Evolutionary conservation across 92 coral and sea anemone species (phyloP).

Genomic region (Virgularia gustaviana): DNA sequence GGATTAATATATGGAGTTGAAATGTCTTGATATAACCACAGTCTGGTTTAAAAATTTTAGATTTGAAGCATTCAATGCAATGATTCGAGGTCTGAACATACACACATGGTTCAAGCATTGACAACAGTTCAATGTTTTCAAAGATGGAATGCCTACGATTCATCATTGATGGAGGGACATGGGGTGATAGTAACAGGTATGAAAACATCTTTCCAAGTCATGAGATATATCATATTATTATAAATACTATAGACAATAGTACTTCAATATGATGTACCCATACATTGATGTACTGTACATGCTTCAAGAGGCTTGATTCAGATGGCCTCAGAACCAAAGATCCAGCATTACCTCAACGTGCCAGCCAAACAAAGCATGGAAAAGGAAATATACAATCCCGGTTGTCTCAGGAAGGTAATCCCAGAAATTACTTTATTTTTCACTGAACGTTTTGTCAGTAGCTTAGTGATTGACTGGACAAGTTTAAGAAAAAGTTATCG

Average conservation of each 20-base stretch:
- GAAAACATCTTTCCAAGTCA: not conserved
- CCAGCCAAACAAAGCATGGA: too few species aligned
- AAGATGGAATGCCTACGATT: conserved; percentile 10
- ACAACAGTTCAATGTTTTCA: not conserved
- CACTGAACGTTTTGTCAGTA: too few species aligned
- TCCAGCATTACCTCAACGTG: conserved; percentile 6
- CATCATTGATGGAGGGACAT: conserved; percentile 3
- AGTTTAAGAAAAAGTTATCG: too few species aligned
- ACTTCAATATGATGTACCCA: not conserved
- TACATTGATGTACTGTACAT: not conserved
- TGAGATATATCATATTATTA: not conserved
- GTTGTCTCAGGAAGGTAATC: too few species aligned
- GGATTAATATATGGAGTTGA: not conserved
- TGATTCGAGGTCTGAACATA: conserved; percentile 4
- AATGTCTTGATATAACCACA: not conserved
- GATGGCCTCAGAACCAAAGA: not conserved
- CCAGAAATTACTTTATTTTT: too few species aligned
- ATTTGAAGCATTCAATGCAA: conserved; percentile 9
- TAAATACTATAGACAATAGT: not conserved
- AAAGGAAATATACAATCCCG: too few species aligned
- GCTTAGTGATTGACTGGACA: too few species aligned
- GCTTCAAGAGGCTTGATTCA: not conserved
- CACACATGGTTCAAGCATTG: not conserved
- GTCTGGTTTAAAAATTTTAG: not conserved
- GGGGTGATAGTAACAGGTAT: conserved; percentile 2